Evolutionary conservation across 2,113 vertebrate genomes (phyloP), one percentile per base, ranked within the genome.

Genomic region (Atractosteus spatula): DNA sequence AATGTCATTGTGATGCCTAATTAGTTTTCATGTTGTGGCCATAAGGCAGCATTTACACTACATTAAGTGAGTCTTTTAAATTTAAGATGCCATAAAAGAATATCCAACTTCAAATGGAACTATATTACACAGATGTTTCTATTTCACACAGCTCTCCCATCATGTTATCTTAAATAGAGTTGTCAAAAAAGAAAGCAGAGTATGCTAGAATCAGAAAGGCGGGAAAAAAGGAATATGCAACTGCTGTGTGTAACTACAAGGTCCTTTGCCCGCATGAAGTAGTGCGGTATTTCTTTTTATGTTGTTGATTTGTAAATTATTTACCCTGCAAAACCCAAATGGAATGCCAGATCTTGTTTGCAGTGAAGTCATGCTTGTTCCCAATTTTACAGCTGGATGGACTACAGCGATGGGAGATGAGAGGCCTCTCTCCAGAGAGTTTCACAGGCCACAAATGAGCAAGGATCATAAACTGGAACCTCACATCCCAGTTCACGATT

Each of bases 311-410:
- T 84, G 78, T 84, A 81, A 80, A 79, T 73, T 70, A 79, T 82
- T 79, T 75, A 71, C 72, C 73, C 67, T 16, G 77, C 71, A 69
- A 76, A 79, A 74, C 76, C 73, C 74, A 80, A 84, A 78, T 85
- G 83, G 76, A 85, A 83, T 77, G 84, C 75, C 81, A 83, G 76
- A 80, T 64, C 73, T 76, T 83, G 83, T 87, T 83, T 84, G 81
- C 71, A 79, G 70, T 78, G 78, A 80, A 83, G 82, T 83, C 81
- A 76, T 69, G 73, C 75, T 82, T 78, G 83, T 84, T 87, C 83
- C 80, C 85, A 88, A 87, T 89, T 89, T 84, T 84, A 81, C 85
- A 82, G 81, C 82, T 78, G 80, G 82, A 75, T 82, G 75, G 82
- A 76, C 76, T 66, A 72, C 71, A 78, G 83, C 76, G 72, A 76